Evolutionary conservation across 2,797 vertebrate genomes (phyloP).

Genomic region (Sparus aurata): DNA sequence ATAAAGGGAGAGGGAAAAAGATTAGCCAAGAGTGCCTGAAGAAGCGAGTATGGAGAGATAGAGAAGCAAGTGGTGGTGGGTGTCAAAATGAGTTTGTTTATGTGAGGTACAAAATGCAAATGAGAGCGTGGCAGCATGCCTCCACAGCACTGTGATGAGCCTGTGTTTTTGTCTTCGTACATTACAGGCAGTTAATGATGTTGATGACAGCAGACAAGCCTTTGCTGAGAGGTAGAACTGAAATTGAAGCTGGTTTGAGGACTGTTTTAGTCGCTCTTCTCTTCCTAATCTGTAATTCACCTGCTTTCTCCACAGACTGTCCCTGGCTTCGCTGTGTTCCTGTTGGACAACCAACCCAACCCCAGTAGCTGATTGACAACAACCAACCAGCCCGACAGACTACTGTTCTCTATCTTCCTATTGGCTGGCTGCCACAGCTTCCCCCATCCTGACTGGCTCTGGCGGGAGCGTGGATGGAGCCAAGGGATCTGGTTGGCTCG

Average conservation of each 20-base stretch:
- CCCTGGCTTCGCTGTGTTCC: constrained; percentile 83
- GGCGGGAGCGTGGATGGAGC: constrained; percentile 92
- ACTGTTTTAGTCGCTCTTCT: constrained; percentile 2
- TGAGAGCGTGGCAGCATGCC: constrained; percentile 51
- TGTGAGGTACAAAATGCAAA: constrained; percentile 65
- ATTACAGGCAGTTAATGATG: constrained; percentile 56
- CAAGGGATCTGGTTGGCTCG: constrained; percentile 91
- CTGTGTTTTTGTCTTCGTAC: constrained; percentile 56
- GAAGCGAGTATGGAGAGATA: constrained; percentile 25
- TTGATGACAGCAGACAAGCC: constrained; percentile 56
- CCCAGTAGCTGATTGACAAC: constrained; percentile 77
- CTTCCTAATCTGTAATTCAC: constrained; percentile 65
- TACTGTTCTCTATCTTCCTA: constrained; percentile 60
- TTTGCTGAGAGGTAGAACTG: constrained; percentile 46
- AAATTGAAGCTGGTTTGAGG: constrained; percentile 26
- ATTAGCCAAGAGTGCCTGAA: constrained; percentile 49
- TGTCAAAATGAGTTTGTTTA: constrained; percentile 58
- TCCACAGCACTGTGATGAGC: constrained; percentile 57
- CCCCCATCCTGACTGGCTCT: constrained; percentile 80
- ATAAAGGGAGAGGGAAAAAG: constrained; percentile 35
- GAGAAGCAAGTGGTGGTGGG: constrained; percentile 18
- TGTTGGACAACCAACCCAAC: constrained; percentile 79
- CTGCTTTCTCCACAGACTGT: constrained; percentile 81
- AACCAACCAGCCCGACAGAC: constrained; percentile 61
- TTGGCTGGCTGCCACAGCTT: constrained; percentile 81